A percentile compares a stretch with the other conserved stretches of the same genome.
Evolutionary conservation across 2,797 vertebrate species (phyloP).

Genomic region (Chiroxiphia lanceolata): DNA sequence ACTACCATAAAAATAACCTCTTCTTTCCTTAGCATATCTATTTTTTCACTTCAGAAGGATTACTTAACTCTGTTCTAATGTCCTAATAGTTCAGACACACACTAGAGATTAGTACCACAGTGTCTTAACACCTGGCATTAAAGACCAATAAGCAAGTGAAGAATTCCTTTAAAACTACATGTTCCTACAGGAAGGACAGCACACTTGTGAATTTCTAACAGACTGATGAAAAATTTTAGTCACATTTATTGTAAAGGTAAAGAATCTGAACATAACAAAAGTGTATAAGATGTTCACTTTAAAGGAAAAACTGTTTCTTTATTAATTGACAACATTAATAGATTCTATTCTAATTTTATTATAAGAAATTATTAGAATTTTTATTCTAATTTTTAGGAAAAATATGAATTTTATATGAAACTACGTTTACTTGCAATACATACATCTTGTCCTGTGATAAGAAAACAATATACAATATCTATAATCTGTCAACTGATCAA

Average conservation of each 20-base stretch:
- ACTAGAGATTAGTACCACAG: neutral
- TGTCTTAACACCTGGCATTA: neutral
- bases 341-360: neutral
- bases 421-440: neutral
- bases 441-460: neutral
- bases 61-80: neutral
- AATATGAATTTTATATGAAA: neutral
- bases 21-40: neutral
- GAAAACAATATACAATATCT: neutral
- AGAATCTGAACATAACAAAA: neutral
- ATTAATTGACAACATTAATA: neutral
- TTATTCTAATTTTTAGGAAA: neutral
- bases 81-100: neutral
- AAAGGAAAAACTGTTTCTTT: neutral
- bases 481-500: neutral
- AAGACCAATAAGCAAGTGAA: neutral
- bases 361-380: neutral
- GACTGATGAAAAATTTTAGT: neutral
- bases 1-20: neutral
- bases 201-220: neutral
- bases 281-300: neutral
- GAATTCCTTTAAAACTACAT: neutral
- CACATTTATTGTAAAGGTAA: neutral
- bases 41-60: neutral
- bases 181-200: neutral